These are phyloP conservation scores for Halocynthia roretzi DNA, from an alignment of 23 tunicate species.

Conservation along the genomic window DNA sequence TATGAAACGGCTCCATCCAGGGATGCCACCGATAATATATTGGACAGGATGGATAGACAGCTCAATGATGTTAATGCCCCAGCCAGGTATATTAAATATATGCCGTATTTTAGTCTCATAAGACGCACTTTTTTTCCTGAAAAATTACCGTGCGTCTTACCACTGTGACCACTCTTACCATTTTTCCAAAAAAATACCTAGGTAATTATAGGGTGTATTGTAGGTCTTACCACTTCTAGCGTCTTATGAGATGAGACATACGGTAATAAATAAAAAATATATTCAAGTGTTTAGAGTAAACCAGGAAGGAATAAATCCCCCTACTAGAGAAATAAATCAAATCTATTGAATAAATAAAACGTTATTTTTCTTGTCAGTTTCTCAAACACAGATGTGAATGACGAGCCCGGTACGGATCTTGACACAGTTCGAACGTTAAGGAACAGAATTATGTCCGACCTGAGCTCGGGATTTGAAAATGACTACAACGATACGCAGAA, in stretches of 20 bases:
- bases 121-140: too few relatives aligned
- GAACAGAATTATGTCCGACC: conserved; percentile 18
- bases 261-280: too few relatives aligned
- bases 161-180: too few relatives aligned
- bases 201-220: too few relatives aligned
- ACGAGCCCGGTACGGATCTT: conserved; percentile 55
- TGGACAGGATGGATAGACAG: conserved; percentile 58
- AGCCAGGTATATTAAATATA: too few relatives aligned
- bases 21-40: conserved; percentile 49
- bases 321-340: too few relatives aligned
- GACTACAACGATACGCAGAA: too few relatives aligned
- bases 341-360: background rate
- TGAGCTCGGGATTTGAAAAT: background rate
- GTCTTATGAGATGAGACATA: too few relatives aligned
- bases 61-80: conserved; percentile 15
- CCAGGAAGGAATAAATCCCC: background rate
- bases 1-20: background rate
- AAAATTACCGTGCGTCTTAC: too few relatives aligned
- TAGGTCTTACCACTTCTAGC: too few relatives aligned
- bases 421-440: conserved; percentile 27
- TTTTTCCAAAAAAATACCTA: too few relatives aligned
- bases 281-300: background rate
- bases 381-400: conserved; percentile 40
- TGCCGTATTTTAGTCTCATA: too few relatives aligned
- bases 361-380: conserved; percentile 9